phyloP scores from a whole-genome alignment of 2,797 vertebrate species.

The Anas bernieri region DNA sequence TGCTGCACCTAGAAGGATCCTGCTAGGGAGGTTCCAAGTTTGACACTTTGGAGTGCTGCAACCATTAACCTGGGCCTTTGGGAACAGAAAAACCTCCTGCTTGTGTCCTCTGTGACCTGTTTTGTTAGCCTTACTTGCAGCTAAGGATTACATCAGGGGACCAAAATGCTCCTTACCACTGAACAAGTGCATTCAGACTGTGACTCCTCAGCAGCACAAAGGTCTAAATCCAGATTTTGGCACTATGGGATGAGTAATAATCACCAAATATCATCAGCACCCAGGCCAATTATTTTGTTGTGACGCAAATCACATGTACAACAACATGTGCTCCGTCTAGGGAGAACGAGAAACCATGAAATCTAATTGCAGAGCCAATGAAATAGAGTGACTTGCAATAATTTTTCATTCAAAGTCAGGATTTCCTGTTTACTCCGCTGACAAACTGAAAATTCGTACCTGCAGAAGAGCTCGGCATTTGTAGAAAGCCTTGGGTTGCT shows the following conservation, averaged over 20 bases:
- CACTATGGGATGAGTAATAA: neutral
- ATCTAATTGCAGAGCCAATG: neutral
- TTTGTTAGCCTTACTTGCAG: neutral
- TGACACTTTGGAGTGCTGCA: neutral
- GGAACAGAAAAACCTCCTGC: neutral
- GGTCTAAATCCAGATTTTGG: rapidly evolving
- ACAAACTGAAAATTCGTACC: neutral
- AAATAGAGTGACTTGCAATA: neutral
- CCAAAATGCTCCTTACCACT: neutral
- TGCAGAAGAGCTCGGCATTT: neutral
- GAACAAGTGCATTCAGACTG: neutral
- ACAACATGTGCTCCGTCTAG: rapidly evolving
- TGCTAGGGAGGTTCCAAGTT: neutral
- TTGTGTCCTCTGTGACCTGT: neutral
- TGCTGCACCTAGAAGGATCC: neutral
- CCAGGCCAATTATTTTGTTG: neutral
- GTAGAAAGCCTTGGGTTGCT: neutral
- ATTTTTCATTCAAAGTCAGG: neutral
- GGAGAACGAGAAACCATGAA: neutral
- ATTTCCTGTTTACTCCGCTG: neutral
- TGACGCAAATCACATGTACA: neutral
- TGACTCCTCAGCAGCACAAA: neutral
- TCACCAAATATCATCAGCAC: rapidly evolving
- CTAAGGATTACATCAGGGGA: neutral
- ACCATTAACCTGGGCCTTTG: neutral